A percentile compares a stretch with the other conserved stretches of the same genome.
These are phyloP conservation scores for Goniozus legneri DNA, from an alignment of 1,140 invertebrate species.

Conservation along the genomic window DNA sequence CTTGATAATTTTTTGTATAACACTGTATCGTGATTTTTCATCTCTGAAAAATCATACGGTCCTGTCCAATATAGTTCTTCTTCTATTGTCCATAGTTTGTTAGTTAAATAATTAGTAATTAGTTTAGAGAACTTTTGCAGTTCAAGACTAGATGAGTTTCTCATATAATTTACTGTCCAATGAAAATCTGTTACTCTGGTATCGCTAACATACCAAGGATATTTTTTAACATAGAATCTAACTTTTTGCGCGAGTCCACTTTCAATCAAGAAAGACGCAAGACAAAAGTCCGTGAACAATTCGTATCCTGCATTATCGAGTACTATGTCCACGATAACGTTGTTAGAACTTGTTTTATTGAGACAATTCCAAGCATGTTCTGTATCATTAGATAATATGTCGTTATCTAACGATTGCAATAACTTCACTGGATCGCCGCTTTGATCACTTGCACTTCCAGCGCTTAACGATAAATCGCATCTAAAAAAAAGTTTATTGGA, in stretches of 20 bases:
- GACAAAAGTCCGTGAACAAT: conserved; percentile 83
- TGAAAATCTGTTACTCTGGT: conserved; percentile 73
- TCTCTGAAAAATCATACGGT: conserved; percentile 75
- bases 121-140: conserved; percentile 53
- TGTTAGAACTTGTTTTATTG: conserved; percentile 15
- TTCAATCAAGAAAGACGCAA: conserved; percentile 76
- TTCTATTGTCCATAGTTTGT: conserved; percentile 51
- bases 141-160: conserved; percentile 34
- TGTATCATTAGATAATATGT: conserved; percentile 70
- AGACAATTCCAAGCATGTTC: conserved; percentile 56
- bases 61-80: conserved; percentile 82
- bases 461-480: conserved; percentile 85
- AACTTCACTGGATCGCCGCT: conserved; percentile 61
- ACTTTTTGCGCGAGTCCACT: conserved; percentile 68
- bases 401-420: conserved; percentile 62
- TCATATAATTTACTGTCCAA: conserved; percentile 61
- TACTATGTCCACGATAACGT: conserved; percentile 68
- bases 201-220: conserved; percentile 98
- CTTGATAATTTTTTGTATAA: conserved; percentile 71
- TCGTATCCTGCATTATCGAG: conserved; percentile 95
- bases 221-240: conserved; percentile 81
- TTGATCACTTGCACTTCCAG: conserved; percentile 61
- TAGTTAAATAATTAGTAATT: conserved; percentile 58
- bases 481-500: conserved; percentile 39
- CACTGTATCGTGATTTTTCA: conserved; percentile 65